phyloP scores from a whole-genome alignment of 2,888 invertebrate species.

The Lasioglossum malachurum region DNA sequence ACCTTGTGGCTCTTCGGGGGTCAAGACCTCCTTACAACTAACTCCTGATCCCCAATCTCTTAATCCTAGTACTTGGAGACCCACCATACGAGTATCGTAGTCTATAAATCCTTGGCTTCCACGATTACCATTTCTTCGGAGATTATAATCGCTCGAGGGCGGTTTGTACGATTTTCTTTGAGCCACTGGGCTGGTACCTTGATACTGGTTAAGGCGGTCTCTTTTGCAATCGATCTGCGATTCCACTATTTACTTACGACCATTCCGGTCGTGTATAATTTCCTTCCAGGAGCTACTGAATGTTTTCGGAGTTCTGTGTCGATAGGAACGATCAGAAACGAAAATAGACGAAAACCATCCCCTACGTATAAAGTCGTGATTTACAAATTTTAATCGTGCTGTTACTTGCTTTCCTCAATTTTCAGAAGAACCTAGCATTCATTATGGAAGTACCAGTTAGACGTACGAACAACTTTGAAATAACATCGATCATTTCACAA shows the following conservation, averaged over 20 bases:
- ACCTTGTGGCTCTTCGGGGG: constrained; percentile 4
- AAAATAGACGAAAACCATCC: not conserved
- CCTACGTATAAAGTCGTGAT: not conserved
- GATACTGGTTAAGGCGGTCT: not conserved
- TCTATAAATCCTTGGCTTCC: not conserved
- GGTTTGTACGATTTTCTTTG: not conserved
- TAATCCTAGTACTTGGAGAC: not conserved
- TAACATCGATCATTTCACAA: too few relatives aligned
- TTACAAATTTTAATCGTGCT: not conserved
- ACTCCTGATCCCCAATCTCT: constrained; percentile 1
- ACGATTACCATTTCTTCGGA: constrained; percentile 2
- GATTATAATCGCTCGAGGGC: constrained; percentile 21
- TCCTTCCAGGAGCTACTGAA: not conserved
- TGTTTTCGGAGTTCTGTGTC: not conserved
- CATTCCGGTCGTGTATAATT: not conserved
- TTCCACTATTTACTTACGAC: not conserved
- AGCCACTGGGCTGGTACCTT: not conserved
- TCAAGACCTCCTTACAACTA: not conserved
- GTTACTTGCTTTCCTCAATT: not conserved
- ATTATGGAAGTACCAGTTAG: too few relatives aligned
- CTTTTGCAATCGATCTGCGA: not conserved
- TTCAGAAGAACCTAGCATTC: not conserved
- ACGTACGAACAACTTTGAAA: too few relatives aligned
- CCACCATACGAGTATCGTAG: not conserved
- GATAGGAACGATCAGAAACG: not conserved